Evolutionary conservation across 2,113 vertebrate species (phyloP).

Genomic region (Vanacampus margaritifer): DNA sequence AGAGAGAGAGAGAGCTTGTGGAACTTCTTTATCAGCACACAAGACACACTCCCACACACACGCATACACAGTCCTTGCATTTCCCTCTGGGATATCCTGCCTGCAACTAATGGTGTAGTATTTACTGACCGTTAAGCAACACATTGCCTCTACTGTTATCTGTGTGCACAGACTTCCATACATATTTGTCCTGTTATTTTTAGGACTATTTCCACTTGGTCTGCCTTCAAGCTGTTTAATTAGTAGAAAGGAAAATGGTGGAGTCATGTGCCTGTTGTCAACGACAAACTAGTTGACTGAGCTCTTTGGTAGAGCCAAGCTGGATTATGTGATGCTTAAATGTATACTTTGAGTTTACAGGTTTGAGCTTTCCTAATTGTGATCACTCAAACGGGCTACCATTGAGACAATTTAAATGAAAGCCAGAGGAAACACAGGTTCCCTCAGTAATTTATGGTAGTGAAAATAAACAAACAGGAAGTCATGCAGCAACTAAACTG

Average conservation of each 20-base stretch:
- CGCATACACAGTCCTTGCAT: slow-evolving; percentile 27
- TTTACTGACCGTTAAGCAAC: slow-evolving; percentile 59
- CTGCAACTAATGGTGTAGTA: slow-evolving; percentile 61
- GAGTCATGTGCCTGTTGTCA: slow-evolving; percentile 4
- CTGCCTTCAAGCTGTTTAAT: slow-evolving; percentile 33
- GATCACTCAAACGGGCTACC: neutral
- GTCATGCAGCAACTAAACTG: neutral
- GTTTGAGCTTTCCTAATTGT: neutral
- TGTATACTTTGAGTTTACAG: neutral
- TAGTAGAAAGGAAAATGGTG: slow-evolving; percentile 17
- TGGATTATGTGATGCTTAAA: neutral
- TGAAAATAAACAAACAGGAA: neutral
- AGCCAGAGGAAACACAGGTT: neutral
- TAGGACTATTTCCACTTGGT: slow-evolving; percentile 54
- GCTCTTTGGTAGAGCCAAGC: neutral
- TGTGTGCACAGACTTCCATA: slow-evolving; percentile 48
- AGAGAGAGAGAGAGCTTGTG: neutral
- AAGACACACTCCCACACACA: slow-evolving; percentile 9
- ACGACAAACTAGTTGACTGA: slow-evolving; percentile 8
- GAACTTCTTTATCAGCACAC: slow-evolving; percentile 57
- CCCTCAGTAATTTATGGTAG: neutral
- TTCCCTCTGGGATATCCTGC: slow-evolving; percentile 70
- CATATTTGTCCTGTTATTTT: slow-evolving; percentile 57
- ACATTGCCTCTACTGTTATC: slow-evolving; percentile 67
- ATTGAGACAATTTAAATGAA: neutral